These are phyloP conservation scores for Hypsopygia costalis DNA, from an alignment of 2,888 invertebrate genomes.

Conservation along the genomic window DNA sequence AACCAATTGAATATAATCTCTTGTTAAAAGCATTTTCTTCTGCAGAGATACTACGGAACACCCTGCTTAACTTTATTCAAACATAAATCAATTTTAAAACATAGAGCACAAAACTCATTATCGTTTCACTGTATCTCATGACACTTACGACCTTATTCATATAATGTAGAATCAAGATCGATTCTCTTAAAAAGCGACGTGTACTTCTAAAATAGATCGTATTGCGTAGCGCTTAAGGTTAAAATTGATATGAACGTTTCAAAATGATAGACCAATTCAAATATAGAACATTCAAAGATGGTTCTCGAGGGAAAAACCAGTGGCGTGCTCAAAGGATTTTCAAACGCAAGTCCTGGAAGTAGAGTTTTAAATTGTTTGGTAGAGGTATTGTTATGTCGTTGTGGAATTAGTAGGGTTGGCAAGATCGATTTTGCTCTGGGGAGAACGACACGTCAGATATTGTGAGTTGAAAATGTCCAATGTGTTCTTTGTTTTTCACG, in stretches of 20 bases:
- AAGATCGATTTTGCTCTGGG: slow-evolving; percentile 74
- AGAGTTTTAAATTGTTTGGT: slow-evolving; percentile 31
- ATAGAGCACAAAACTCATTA: slow-evolving; percentile 25
- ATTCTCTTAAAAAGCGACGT: slow-evolving; percentile 59
- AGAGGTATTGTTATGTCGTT: slow-evolving; percentile 34
- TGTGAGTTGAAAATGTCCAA: slow-evolving; percentile 32
- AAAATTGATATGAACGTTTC: slow-evolving; percentile 20
- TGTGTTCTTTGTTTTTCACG: slow-evolving; percentile 19
- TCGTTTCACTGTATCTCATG: slow-evolving; percentile 19
- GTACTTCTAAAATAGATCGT: slow-evolving; percentile 26
- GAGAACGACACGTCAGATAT: slow-evolving; percentile 53
- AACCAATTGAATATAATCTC: slow-evolving; percentile 47
- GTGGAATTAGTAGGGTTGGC: slow-evolving; percentile 24
- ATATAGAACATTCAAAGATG: slow-evolving; percentile 74
- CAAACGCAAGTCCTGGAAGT: slow-evolving; percentile 10
- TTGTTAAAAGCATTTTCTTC: slow-evolving; percentile 44
- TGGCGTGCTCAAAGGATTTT: slow-evolving; percentile 35
- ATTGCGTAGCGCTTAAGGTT: slow-evolving; percentile 12
- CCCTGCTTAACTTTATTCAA: slow-evolving; percentile 37
- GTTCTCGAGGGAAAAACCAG: slow-evolving; percentile 76
- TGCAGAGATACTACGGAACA: slow-evolving; percentile 57
- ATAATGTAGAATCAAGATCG: slow-evolving; percentile 58
- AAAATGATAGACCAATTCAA: slow-evolving; percentile 69
- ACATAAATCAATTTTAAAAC: slow-evolving; percentile 19
- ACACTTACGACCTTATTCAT: slow-evolving; percentile 36